These are phyloP conservation scores for Drosophila pruinosa DNA, from an alignment of 1,140 invertebrate genomes.

Conservation along the genomic window DNA sequence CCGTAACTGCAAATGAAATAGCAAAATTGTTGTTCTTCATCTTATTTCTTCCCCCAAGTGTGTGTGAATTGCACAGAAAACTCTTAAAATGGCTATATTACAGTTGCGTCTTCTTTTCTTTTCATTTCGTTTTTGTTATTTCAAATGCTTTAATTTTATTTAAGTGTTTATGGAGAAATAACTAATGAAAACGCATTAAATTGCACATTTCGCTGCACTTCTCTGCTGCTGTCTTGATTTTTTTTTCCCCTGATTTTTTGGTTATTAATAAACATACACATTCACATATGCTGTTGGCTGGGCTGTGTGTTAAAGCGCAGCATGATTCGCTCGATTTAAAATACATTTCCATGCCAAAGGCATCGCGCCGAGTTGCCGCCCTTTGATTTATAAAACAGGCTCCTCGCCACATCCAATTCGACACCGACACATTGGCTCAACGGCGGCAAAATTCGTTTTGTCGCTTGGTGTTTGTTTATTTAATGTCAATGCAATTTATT, in stretches of 20 bases:
- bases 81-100: conserved; percentile 61
- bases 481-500: conserved; percentile 67
- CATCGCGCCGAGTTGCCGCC: conserved; percentile 76
- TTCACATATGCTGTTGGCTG: background rate
- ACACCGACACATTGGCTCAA: conserved; percentile 21
- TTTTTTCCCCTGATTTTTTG: conserved; percentile 21
- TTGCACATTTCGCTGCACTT: conserved; percentile 64
- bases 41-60: conserved; percentile 19
- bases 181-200: conserved; percentile 75
- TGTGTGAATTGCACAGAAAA: conserved; percentile 61
- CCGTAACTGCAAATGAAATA: conserved; percentile 65
- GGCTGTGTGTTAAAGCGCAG: conserved; percentile 74
- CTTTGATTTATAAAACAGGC: conserved; percentile 73
- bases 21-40: conserved; percentile 49
- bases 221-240: conserved; percentile 7
- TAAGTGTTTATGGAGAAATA: conserved; percentile 80
- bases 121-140: conserved; percentile 23
- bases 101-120: conserved; percentile 5
- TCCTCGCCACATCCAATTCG: conserved; percentile 33
- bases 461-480: conserved; percentile 53
- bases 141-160: conserved; percentile 76
- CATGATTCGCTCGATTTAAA: conserved; percentile 79
- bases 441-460: conserved; percentile 23
- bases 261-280: conserved; percentile 67
- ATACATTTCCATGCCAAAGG: conserved; percentile 79